Evolutionary conservation across 2,888 invertebrate species (phyloP), one percentile per base, ranked within the genome.

Genomic region (Leucophenga maculata): DNA sequence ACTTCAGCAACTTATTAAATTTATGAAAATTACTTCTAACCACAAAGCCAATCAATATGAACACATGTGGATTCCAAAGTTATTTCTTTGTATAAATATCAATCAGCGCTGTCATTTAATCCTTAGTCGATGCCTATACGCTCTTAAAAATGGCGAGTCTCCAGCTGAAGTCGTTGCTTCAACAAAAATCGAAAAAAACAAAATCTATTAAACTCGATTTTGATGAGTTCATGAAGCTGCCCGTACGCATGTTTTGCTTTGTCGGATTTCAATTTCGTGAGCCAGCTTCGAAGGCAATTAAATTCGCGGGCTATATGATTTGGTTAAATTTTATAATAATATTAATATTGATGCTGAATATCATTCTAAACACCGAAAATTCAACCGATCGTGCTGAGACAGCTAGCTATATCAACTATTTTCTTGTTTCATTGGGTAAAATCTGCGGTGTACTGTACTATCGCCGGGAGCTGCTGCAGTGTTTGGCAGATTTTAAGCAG

Each of bases 331-430:
- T 39, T 18, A 44, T 60, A 16, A 11, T 60, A 8, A 44, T 60
- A 39, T 1, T 60, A 16, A 1, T 39, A 11, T 20, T 11, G 6
- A 39, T 44, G 16, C 13, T 60, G 16, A 18, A 20, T 20, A 13
- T 18, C 18, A 11, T n/a, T 32, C n/a, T 16, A 1, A 13, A 44
- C 9, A 69, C 4, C 9, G 69, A 13, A 44, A 39, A n/a, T 67
- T 68, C 1, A 6, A 69, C 0, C 31, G 59, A 3, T 67, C 68
- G 8, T 44, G 16, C 22, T 54, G 48, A 55, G 0, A 64, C 50
- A 18, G 50, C 72, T 1, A 67, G 20, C 0, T 70, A 66, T n/a
- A 50, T 72, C 16, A 74, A 72, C 14, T 77, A 75, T 13, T 73
- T 57, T 66, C 8, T 69, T 1, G 71, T 74, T 3, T 55, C 65